Evolutionary conservation across 2,888 invertebrate species (phyloP).

Genomic region (Aspidiotus destructor): DNA sequence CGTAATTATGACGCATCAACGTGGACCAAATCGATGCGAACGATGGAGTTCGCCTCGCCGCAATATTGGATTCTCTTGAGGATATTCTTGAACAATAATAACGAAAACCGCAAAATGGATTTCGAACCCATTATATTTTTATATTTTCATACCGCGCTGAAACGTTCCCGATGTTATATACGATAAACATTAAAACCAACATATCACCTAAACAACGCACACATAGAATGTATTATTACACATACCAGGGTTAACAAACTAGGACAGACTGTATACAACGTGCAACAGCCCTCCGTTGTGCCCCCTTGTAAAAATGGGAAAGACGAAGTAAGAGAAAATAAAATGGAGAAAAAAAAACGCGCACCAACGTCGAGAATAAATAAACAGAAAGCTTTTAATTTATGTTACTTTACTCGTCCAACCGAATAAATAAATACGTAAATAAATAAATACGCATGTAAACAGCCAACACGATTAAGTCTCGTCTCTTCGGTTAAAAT

Average conservation of each 20-base stretch:
- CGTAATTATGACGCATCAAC: no score
- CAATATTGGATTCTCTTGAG: no score
- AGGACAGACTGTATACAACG: conserved; percentile 17
- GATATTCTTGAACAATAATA: no score
- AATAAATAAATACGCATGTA: conserved; percentile 33
- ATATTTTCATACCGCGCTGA: no score
- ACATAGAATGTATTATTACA: conserved; percentile 1
- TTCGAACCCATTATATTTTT: no score
- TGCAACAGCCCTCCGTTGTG: conserved; percentile 14
- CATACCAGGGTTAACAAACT: conserved; percentile 31
- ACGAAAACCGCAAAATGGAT: no score
- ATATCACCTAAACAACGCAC: background rate
- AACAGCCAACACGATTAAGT: conserved; percentile 28
- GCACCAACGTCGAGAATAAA: conserved; percentile 27
- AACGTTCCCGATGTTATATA: background rate
- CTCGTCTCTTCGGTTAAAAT: conserved; percentile 32
- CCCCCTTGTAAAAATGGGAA: conserved; percentile 7
- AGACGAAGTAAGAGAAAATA: background rate
- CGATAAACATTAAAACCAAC: background rate
- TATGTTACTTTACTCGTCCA: conserved; percentile 32
- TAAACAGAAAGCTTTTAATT: conserved; percentile 33
- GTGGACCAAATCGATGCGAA: no score
- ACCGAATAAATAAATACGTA: conserved; percentile 33
- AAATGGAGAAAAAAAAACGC: conserved; percentile 10
- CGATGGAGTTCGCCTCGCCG: no score